Percentiles rank a stretch among this genome's conserved stretches.
phyloP scores from a whole-genome alignment of 2,888 invertebrate genomes.

The Agrochola circellaris region DNA sequence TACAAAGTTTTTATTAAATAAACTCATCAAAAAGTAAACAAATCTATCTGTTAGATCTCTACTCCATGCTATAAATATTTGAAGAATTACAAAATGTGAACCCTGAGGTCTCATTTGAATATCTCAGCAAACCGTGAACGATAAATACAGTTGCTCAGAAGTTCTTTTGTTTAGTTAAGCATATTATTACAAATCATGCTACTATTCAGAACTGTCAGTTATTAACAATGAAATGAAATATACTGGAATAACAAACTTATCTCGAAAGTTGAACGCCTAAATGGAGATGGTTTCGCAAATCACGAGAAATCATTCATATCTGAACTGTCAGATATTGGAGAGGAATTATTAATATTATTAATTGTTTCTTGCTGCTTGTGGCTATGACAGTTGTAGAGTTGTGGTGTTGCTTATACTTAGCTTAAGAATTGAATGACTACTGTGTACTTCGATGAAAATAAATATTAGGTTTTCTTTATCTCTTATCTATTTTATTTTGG shows the following conservation, averaged over 20 bases:
- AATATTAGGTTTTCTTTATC: too few relatives aligned
- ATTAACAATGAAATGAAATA: constrained; percentile 52
- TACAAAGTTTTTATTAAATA: not conserved
- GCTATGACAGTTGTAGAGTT: not conserved
- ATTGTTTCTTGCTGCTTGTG: not conserved
- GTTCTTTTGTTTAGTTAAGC: constrained; percentile 40
- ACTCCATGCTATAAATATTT: constrained; percentile 6
- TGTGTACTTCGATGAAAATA: too few relatives aligned
- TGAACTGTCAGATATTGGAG: constrained; percentile 18
- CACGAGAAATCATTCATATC: constrained; percentile 14
- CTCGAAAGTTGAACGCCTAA: constrained; percentile 51
- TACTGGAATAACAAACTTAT: constrained; percentile 69
- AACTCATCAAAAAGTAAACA: not conserved
- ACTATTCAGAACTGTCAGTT: constrained; percentile 41
- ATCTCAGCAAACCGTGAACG: constrained; percentile 30
- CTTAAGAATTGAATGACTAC: not conserved
- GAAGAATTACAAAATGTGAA: constrained; percentile 6
- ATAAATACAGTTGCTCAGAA: constrained; percentile 24
- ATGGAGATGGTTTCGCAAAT: constrained; percentile 34
- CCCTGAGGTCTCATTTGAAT: constrained; percentile 21
- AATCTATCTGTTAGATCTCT: not conserved
- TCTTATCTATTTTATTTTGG: too few relatives aligned
- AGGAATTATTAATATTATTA: constrained; percentile 14
- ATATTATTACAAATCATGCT: constrained; percentile 39
- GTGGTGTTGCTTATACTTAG: constrained; percentile 1